Conservation (phyloP, 64 coral and sea anemone genomes). For the Hydrozoanthus tunicans region DNA sequence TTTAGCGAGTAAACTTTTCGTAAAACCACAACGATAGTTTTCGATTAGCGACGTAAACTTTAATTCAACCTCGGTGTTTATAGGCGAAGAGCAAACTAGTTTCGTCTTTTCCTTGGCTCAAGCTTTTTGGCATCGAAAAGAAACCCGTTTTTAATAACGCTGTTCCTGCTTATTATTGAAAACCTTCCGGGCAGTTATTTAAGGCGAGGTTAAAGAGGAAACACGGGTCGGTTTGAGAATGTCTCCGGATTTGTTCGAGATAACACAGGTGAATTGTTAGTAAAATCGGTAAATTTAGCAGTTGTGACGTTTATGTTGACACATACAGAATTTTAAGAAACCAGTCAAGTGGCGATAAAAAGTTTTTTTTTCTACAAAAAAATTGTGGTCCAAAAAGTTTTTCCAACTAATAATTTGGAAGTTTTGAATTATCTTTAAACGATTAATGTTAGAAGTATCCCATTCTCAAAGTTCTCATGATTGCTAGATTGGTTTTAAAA, state of each 20-base stretch:
- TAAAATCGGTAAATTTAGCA: constrained; percentile 55
- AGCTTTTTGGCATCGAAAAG: background rate
- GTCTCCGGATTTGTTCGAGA: constrained; percentile 51
- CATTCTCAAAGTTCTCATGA: constrained; percentile 57
- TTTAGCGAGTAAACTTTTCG: constrained; percentile 79
- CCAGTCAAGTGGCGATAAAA: constrained; percentile 17
- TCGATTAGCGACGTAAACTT: constrained; percentile 67
- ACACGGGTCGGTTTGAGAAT: constrained; percentile 23
- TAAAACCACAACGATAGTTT: constrained; percentile 79
- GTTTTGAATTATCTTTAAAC: constrained; percentile 77
- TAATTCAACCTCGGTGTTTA: constrained; percentile 21
- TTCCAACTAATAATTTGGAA: constrained; percentile 33
- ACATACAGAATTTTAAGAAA: background rate
- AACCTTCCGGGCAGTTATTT: constrained; percentile 49
- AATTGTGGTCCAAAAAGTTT: background rate
- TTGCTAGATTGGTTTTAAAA: constrained; percentile 51
- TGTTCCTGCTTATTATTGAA: background rate
- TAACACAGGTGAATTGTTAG: constrained; percentile 58
- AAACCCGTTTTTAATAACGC: background rate
- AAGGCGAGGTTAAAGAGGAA: constrained; percentile 52
- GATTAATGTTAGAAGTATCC: constrained; percentile 69
- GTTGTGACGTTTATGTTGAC: background rate
- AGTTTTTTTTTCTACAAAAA: constrained; percentile 2
- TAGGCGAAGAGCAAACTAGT: background rate
- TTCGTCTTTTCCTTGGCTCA: constrained; percentile 16